Evolutionary conservation across 2,797 vertebrate species (phyloP).

Genomic region (Natrix natrix): DNA sequence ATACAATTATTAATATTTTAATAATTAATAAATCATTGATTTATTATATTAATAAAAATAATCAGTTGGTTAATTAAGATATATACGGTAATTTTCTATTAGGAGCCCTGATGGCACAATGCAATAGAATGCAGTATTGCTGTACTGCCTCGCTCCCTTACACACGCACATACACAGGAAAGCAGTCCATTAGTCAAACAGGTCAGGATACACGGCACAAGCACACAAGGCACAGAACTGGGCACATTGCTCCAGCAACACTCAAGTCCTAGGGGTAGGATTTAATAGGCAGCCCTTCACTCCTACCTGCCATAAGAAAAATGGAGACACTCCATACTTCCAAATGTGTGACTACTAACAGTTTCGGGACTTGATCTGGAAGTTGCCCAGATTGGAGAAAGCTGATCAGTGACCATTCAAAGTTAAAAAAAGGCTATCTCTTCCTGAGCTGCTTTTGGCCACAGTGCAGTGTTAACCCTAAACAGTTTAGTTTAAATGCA

Average conservation of each 20-base stretch:
- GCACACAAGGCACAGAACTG: background rate
- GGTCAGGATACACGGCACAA: background rate
- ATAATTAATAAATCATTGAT: too few species aligned
- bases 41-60: background rate
- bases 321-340: background rate
- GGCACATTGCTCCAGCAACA: background rate
- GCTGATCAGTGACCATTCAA: background rate
- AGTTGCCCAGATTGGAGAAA: background rate
- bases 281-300: background rate
- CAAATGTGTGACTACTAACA: background rate
- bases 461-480: background rate
- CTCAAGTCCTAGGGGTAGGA: background rate
- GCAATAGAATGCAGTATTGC: background rate
- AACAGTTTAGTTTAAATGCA: background rate
- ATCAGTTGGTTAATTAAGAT: background rate
- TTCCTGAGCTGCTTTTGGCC: background rate
- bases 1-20: too few species aligned
- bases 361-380: background rate
- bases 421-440: background rate
- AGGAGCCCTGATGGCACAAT: background rate
- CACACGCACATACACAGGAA: background rate
- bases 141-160: background rate
- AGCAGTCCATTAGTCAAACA: background rate
- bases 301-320: background rate
- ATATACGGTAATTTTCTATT: background rate